These are phyloP conservation scores for Cherax quadricarinatus DNA, from an alignment of 1,140 invertebrate genomes.

Conservation along the genomic window DNA sequence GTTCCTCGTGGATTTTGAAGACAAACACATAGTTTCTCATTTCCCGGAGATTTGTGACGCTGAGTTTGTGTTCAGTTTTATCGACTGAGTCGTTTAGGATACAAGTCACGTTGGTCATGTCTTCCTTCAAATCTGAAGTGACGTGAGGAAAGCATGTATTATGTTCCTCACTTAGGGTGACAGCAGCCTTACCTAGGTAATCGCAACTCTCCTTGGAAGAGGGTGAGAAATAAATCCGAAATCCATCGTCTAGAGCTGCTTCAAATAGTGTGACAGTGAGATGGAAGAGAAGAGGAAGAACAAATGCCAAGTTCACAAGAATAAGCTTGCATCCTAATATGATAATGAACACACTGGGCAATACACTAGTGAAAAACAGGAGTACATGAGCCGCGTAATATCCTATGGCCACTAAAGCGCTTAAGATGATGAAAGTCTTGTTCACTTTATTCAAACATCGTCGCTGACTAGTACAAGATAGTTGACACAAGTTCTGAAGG, in stretches of 20 bases:
- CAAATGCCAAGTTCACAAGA: not conserved
- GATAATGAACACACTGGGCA: no score
- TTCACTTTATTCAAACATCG: not conserved
- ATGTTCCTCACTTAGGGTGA: not conserved
- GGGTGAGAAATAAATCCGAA: not conserved
- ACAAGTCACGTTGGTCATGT: no score
- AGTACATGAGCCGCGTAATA: no score
- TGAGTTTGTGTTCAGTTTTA: not conserved
- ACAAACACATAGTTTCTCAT: no score
- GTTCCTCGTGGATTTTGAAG: no score
- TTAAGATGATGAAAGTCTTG: no score
- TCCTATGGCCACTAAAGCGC: no score
- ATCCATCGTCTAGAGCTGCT: not conserved
- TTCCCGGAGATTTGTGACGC: no score
- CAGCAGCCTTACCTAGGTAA: not conserved
- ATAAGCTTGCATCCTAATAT: not conserved
- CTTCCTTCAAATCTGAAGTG: no score
- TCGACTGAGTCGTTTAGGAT: no score
- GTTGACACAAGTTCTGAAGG: not conserved
- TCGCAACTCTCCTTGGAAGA: not conserved
- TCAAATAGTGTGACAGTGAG: not conserved
- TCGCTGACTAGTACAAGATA: not conserved
- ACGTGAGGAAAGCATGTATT: no score
- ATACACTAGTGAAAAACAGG: not conserved
- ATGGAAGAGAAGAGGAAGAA: not conserved